Percentiles rank a stretch among this genome's conserved stretches.
These are phyloP conservation scores for Hermaeophaga mercurialis DNA, from an alignment of 2,888 invertebrate genomes.

Conservation along the genomic window DNA sequence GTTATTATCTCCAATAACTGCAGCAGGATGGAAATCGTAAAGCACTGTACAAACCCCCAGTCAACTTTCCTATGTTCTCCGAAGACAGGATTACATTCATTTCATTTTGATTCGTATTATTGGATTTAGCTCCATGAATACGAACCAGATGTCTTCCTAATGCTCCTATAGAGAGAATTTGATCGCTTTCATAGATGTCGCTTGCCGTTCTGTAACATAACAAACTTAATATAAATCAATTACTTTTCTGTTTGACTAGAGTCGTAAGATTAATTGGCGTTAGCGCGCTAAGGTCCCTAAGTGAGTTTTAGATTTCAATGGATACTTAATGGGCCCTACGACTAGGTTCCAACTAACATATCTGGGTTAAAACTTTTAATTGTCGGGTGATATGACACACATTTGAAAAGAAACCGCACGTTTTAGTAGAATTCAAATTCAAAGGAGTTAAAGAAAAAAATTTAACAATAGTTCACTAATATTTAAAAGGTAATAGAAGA, in stretches of 20 bases:
- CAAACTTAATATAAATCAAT: constrained; percentile 27
- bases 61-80: constrained; percentile 18
- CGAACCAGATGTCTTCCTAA: constrained; percentile 40
- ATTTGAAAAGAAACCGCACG: no score
- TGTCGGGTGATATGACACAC: no score
- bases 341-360: not conserved
- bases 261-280: constrained; percentile 16
- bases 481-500: no score
- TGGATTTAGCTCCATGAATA: constrained; percentile 42
- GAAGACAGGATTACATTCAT: constrained; percentile 39
- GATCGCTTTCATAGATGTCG: constrained; percentile 27
- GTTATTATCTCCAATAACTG: constrained; percentile 26
- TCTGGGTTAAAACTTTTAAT: no score
- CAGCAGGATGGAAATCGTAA: constrained; percentile 23
- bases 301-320: constrained; percentile 13
- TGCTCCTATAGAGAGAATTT: constrained; percentile 28
- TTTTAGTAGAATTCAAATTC: no score
- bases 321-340: constrained; percentile 1
- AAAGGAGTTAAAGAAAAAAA: no score
- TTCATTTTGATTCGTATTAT: constrained; percentile 41
- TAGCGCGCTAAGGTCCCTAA: constrained; percentile 3
- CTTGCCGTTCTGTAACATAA: constrained; percentile 19
- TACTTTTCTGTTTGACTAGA: constrained; percentile 24
- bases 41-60: constrained; percentile 13
- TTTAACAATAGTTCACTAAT: no score